Base-by-base conservation (phyloP, 2,797 vertebrate genomes). In the Tolypeutes matacus region DNA sequence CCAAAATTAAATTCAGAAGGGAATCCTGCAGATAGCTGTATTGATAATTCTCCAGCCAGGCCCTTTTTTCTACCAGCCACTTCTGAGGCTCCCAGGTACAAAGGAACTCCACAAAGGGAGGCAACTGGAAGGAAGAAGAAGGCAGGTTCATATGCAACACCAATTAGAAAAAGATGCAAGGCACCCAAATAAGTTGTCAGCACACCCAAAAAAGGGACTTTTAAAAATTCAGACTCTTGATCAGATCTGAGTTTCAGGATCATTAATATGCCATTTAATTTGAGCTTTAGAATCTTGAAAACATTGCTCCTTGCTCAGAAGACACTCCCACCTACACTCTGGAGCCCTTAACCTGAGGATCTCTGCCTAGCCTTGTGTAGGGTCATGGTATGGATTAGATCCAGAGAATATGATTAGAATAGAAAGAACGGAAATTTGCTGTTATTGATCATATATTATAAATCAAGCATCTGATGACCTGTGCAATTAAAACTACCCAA, bases 101-200 rank as follows among this genome's bases (percentile, higher is more conserved):
- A 93, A 93, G 77, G 65, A 42, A 56, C 73, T 85, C 78, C 60
- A 29, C 36, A 29, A 46, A 46, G 81, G 89, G 85, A 51, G 73
- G 14, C 51, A 70, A 90, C 9, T 1, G 10, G 70, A 46, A 90
- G n/a, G 46, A 3, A 31, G 51, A 69, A 34, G 29, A 92, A 91
- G 75, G 64, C 60, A 92, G 94, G 89, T 83, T 95, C 88, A 49
- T 56, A 73, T 11, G 78, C 75, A 95, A 91, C 82, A 93, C 23
- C 67, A 49, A 97, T 97, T 97, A 98, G 97, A 97, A 98, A 98
- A 98, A 96, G 95, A 94, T 93, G 97, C 98, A 98, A 98, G 98
- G 98, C 98, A 98, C 98, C 97, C 96, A 97, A 95, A 97, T 97
- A 97, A 97, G 97, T 97, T 97, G 96, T 97, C 97, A 95, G 96